Evolutionary conservation across 2,113 vertebrate genomes (phyloP).

Genomic region (Nesoenas mayeri): DNA sequence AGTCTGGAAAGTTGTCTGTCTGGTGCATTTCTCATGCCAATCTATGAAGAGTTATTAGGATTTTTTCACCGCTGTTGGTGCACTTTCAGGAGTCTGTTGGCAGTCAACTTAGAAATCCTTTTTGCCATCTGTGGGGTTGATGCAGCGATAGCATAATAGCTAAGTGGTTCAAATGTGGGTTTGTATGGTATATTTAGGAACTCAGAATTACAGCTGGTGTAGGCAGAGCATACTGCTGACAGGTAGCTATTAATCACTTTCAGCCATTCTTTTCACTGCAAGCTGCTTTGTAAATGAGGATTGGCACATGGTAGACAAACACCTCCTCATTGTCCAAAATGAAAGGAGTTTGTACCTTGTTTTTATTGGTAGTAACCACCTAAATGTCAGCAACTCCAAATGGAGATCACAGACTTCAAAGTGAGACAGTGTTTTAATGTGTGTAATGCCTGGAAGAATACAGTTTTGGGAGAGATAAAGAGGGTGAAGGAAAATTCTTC

Average conservation of each 20-base stretch:
- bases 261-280: neutral
- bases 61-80: neutral
- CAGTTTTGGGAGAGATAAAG: neutral
- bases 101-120: neutral
- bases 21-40: neutral
- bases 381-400: neutral
- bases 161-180: neutral
- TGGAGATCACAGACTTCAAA: neutral
- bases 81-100: slow-evolving; percentile 14
- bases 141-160: neutral
- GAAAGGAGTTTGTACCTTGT: neutral
- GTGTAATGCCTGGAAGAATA: neutral
- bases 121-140: slow-evolving; percentile 34
- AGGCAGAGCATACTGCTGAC: slow-evolving; percentile 29
- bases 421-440: neutral
- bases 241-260: slow-evolving; percentile 62
- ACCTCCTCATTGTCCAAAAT: neutral
- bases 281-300: slow-evolving; percentile 38
- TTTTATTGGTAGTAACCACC: neutral
- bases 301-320: neutral
- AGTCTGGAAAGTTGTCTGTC: neutral
- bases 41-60: neutral
- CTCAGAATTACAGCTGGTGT: neutral
- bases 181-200: neutral
- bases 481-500: neutral